Base-by-base conservation (phyloP, 2,888 invertebrate genomes). In the Torymus texanus region DNA sequence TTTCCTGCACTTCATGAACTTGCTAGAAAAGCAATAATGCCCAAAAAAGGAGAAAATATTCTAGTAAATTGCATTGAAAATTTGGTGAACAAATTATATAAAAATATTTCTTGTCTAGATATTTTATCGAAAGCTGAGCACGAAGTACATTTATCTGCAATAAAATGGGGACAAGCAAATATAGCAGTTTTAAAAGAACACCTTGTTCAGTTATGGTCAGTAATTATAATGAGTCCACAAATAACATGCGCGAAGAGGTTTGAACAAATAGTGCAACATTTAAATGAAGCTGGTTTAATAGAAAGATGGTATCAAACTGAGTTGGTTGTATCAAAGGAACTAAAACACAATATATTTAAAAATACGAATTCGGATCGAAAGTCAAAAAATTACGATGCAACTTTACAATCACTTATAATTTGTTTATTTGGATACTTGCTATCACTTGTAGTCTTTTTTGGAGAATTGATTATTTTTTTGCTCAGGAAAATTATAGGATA, bases 231-330 rank as follows among this genome's bases (percentile, higher is more conserved):
- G 1, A 58, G 16, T 2, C 58, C 58, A 5, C 10, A n/a, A 58
- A 16, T 58, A 5, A 16, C 11, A 13, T 58, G 18, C 58, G 58
- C 18, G 2, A 58, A 58, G 16, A 12, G 58, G n/a, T 58, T 58
- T 16, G 58, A 58, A 4, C 58, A 58, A 58, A 18, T n/a, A 16
- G 4, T 58, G 11, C 58, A 58, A 18, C 16, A 58, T 58, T 58
- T 58, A 58, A 58, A 3, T 13, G 58, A 58, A 58, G 58, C 58
- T 11, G 58, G 58, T 16, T 18, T 58, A 11, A 16, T 58, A 0
- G 58, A 58, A 5, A 58, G 18, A 18, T 58, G 58, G 58, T 58
- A 58, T 16, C 8, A 58, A 58, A 58, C 58, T 58, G 58, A 58
- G 16, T 16, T 58, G 16, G 18, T 58, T 58, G 5, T 10, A 58